Percentiles rank a stretch among this genome's conserved stretches.
Conservation (phyloP, 2,113 vertebrate species). For the Ammospiza nelsoni region DNA sequence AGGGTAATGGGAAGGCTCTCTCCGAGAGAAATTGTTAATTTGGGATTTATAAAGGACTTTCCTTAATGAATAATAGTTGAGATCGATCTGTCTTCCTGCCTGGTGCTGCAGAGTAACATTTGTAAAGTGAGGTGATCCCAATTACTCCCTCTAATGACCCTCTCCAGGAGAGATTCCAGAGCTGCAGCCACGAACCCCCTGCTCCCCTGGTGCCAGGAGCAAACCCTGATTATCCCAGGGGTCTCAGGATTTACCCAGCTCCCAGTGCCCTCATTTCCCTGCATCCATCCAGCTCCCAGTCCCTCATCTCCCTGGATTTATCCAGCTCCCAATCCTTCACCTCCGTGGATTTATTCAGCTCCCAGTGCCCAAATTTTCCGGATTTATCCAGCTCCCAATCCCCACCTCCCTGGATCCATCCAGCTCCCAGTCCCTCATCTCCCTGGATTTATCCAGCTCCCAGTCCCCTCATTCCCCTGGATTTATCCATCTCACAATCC, state of each 20-base stretch:
- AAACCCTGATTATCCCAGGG: fast-evolving
- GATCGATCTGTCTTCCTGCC: constrained; percentile 73
- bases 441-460: background rate
- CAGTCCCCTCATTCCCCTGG: no score
- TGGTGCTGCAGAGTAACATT: constrained; percentile 75
- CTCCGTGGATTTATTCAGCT: no score
- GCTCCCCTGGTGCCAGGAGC: fast-evolving
- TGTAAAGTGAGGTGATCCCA: constrained; percentile 74
- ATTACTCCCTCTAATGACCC: constrained; percentile 56
- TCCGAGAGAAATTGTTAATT: constrained; percentile 77
- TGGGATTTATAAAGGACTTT: constrained; percentile 80
- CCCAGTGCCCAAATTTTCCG: no score
- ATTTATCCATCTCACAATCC: fast-evolving
- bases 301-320: no score
- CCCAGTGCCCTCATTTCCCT: background rate
- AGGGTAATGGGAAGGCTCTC: constrained; percentile 68
- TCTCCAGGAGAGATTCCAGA: background rate
- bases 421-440: fast-evolving
- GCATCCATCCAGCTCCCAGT: background rate
- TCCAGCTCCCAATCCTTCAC: background rate
- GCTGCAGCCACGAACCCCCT: fast-evolving
- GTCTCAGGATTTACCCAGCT: background rate
- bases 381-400: background rate
- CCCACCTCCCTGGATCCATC: background rate
- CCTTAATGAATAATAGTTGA: constrained; percentile 76